Percentiles rank a stretch among this genome's conserved stretches.
These are phyloP conservation scores for Pogona vitticeps DNA, from an alignment of 2,113 vertebrate genomes.

Conservation along the genomic window DNA sequence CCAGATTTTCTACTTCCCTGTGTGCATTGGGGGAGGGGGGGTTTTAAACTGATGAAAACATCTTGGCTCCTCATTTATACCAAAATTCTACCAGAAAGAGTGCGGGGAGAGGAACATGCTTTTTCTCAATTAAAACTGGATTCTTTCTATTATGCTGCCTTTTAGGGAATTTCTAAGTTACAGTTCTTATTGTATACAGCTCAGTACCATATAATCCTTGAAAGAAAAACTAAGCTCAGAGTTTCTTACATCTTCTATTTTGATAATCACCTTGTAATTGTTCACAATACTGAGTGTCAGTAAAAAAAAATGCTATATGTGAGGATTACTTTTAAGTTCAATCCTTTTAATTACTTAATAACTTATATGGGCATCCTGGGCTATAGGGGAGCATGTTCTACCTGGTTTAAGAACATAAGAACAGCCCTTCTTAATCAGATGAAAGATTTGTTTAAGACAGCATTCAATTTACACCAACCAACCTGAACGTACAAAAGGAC, in stretches of 20 bases:
- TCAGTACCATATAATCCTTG: conserved; percentile 14
- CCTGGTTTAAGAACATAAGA: background rate
- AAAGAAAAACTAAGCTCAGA: background rate
- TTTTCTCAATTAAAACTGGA: background rate
- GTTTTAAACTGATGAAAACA: conserved; percentile 56
- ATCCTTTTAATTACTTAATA: background rate
- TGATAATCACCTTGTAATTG: conserved; percentile 2
- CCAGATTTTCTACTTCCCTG: conserved; percentile 60
- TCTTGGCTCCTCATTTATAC: conserved; percentile 62
- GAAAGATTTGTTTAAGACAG: background rate
- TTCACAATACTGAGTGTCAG: background rate
- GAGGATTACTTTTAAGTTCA: conserved; percentile 28
- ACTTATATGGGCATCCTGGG: background rate
- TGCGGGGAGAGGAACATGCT: background rate
- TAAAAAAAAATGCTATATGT: background rate
- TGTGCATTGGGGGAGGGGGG: conserved; percentile 37
- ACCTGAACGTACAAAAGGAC: too few relatives aligned
- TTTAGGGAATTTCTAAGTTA: conserved; percentile 23
- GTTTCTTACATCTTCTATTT: background rate
- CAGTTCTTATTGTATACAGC: conserved; percentile 1
- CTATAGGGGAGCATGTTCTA: too few relatives aligned
- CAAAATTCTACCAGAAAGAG: background rate
- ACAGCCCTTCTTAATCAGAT: background rate
- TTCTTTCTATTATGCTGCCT: background rate
- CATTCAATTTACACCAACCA: too few relatives aligned